Base-by-base conservation (phyloP, 2,888 invertebrate genomes). In the Strigamia transsilvanica region DNA sequence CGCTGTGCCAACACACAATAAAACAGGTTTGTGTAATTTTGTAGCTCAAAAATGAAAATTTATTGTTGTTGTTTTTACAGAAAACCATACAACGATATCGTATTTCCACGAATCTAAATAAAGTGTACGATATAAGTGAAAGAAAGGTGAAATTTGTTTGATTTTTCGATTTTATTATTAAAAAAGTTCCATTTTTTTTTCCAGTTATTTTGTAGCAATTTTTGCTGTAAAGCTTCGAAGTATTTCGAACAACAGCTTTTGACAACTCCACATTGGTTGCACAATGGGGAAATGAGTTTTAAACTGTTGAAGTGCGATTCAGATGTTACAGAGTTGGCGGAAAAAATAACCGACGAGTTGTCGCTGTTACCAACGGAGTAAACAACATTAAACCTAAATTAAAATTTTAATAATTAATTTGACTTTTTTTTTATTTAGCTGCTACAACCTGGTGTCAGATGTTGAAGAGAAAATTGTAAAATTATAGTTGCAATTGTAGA, bases 111-210 rank as follows among this genome's bases (percentile, higher is more conserved):
- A 80, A 42, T 6, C 18, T 1, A 18, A 80, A 80, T 5, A 80
- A 80, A 42, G 42, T 80, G 13, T 80, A 80, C 80, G 46, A 80
- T 46, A 42, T 80, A 7, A 42, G 38, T 41, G 80, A 80, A 46
- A 80, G 80, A 80, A 80, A 80, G 80, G 80, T 80, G 9, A 80
- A 27, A 21, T 10, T 27, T 6, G 27, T 32, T 1, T 78, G 10
- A 78, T 27, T 27, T 78, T 9, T 32, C 15, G 6, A 13, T 18
- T 77, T n/a, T 77, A 56, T 56, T 18, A 9, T n/a, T 18, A 61
- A 61, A 38, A 38, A 38, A 51, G 5, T 13, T 15, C n/a, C n/a
- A n/a, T n/a, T 2, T 3, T 51, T 51, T 51, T 51, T 27, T 27
- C 3, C 21, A 61, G 61, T 23, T 61, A n/a, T 61, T 61, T 61